phyloP scores from a whole-genome alignment of 2,113 vertebrate species.

The Petrocephalus zakoni region DNA sequence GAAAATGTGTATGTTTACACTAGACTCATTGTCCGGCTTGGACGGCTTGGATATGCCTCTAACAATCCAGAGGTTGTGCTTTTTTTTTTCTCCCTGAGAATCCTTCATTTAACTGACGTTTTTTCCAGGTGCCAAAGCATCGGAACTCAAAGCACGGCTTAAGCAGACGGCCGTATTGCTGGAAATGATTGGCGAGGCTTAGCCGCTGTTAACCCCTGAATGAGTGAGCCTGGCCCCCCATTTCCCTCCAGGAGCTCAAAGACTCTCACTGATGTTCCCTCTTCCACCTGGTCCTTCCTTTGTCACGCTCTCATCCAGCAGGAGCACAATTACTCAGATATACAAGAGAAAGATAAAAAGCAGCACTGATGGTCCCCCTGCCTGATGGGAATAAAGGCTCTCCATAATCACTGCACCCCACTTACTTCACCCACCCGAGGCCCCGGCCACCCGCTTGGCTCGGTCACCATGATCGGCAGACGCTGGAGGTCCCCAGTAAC shows the following conservation, averaged over 20 bases:
- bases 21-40: neutral
- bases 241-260: neutral
- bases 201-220: neutral
- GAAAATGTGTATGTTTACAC: neutral
- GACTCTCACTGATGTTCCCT: neutral
- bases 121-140: neutral
- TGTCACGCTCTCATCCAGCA: neutral
- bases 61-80: too few relatives aligned
- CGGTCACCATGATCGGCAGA: neutral
- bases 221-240: neutral
- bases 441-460: neutral
- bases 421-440: neutral
- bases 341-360: neutral
- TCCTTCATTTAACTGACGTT: neutral
- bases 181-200: neutral
- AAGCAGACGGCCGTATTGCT: neutral
- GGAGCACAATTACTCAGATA: neutral
- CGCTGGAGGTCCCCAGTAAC: neutral
- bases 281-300: neutral
- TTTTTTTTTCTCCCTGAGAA: neutral
- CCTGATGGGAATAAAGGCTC: neutral
- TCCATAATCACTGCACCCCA: neutral
- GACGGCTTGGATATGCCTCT: neutral
- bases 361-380: neutral
- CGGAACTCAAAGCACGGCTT: too few relatives aligned